phyloP scores from a whole-genome alignment of 2,113 vertebrate species.

The Semicossyphus pulcher region DNA sequence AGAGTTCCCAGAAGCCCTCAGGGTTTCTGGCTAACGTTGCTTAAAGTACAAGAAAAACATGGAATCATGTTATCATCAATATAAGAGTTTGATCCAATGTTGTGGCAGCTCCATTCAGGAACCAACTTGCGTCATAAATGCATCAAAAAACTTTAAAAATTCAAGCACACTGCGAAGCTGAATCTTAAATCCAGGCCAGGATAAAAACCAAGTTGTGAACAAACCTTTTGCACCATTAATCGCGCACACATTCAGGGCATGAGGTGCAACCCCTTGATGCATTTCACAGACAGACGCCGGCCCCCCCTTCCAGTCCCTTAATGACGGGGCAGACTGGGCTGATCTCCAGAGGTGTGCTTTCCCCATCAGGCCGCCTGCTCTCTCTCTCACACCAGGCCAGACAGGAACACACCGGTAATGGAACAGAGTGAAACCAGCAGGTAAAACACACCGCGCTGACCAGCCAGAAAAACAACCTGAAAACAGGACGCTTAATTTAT shows the following conservation, averaged over 20 bases:
- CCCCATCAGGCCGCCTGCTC: constrained; percentile 48
- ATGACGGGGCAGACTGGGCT: constrained; percentile 53
- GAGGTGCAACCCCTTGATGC: constrained; percentile 46
- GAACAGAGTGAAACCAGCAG: constrained; percentile 52
- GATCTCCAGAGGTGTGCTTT: constrained; percentile 69
- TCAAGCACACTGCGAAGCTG: background rate
- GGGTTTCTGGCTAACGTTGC: constrained; percentile 25
- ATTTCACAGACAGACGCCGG: constrained; percentile 52
- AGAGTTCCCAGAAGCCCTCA: constrained; percentile 57
- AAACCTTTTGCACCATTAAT: background rate
- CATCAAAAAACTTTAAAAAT: background rate
- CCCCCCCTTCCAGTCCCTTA: constrained; percentile 29
- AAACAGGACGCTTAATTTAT: constrained; percentile 25
- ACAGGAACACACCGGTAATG: constrained; percentile 62
- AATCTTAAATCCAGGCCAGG: background rate
- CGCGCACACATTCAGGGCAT: constrained; percentile 7
- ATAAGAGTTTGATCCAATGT: background rate
- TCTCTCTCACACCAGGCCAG: constrained; percentile 44
- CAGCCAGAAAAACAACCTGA: constrained; percentile 23
- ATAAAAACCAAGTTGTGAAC: constrained; percentile 2
- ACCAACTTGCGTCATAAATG: background rate
- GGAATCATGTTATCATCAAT: background rate
- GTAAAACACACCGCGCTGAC: constrained; percentile 30
- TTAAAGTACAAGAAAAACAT: background rate
- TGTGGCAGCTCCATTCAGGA: background rate